A percentile compares a stretch with the other conserved stretches of the same genome.
These are phyloP conservation scores for Zophobas morio DNA, from an alignment of 1,140 invertebrate species.

Conservation along the genomic window DNA sequence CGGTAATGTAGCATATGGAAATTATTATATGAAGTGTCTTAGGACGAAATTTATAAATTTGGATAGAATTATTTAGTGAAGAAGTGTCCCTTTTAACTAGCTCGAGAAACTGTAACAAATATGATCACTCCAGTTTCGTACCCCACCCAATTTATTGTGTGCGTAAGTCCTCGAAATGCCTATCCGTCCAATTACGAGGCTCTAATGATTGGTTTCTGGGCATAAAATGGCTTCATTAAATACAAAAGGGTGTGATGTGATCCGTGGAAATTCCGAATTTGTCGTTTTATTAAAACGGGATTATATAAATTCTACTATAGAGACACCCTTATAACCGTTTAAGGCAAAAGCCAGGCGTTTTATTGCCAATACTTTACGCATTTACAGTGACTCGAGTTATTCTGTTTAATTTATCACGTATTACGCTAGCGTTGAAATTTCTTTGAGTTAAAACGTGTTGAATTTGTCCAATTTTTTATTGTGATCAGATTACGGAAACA, in stretches of 20 bases:
- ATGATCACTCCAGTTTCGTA: not conserved
- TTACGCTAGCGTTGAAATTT: not conserved
- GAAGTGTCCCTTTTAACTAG: not conserved
- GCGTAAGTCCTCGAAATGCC: not conserved
- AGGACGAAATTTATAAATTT: too few species aligned
- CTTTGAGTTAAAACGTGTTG: too few species aligned
- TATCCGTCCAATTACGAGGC: not conserved
- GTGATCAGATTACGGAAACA: too few species aligned
- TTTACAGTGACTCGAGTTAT: not conserved
- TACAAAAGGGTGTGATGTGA: not conserved
- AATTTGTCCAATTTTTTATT: too few species aligned
- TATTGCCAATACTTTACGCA: not conserved
- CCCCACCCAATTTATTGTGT: not conserved
- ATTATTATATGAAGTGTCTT: too few species aligned
- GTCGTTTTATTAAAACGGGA: not conserved
- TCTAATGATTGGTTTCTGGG: not conserved
- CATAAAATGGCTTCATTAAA: not conserved
- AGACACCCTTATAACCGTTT: not conserved
- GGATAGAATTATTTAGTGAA: too few species aligned
- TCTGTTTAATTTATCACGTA: not conserved
- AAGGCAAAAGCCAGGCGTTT: not conserved
- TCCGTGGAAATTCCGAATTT: not conserved
- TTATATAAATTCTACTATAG: not conserved
- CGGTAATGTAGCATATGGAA: too few species aligned
- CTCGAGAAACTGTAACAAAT: not conserved